Evolutionary conservation across 2,888 invertebrate genomes (phyloP).

Genomic region (Hemicrepidius hirtus): DNA sequence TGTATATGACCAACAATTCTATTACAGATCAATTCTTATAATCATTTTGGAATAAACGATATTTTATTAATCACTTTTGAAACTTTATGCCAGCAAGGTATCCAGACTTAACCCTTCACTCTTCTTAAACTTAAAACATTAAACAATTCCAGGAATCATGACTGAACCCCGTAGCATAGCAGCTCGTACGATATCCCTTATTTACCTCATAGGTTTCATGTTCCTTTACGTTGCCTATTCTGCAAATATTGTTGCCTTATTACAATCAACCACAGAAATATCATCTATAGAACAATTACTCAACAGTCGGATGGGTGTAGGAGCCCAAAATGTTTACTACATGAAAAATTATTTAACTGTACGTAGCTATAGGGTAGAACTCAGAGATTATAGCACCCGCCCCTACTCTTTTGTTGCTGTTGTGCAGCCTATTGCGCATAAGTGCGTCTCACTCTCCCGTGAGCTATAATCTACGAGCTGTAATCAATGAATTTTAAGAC

Average conservation of each 20-base stretch:
- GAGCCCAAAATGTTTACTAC: slow-evolving; percentile 76
- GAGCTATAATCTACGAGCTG: too few relatives aligned
- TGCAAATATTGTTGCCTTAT: slow-evolving; percentile 80
- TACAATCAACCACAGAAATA: slow-evolving; percentile 78
- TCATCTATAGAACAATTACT: slow-evolving; percentile 74
- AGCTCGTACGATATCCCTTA: slow-evolving; percentile 71
- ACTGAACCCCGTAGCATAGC: slow-evolving; percentile 70
- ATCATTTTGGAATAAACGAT: slow-evolving; percentile 55
- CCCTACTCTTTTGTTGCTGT: too few relatives aligned
- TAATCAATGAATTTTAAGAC: too few relatives aligned
- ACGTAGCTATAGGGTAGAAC: slow-evolving; percentile 34
- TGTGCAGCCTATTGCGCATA: too few relatives aligned
- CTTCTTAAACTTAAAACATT: not conserved
- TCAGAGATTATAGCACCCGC: not conserved
- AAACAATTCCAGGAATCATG: slow-evolving; percentile 60
- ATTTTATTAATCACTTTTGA: slow-evolving; percentile 71
- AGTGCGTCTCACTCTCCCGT: too few relatives aligned
- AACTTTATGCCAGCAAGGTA: slow-evolving; percentile 73
- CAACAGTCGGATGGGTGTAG: slow-evolving; percentile 76
- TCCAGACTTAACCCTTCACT: not conserved
- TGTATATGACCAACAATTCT: too few relatives aligned
- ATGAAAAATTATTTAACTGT: slow-evolving; percentile 77
- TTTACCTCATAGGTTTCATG: slow-evolving; percentile 70
- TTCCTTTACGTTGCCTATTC: slow-evolving; percentile 80
- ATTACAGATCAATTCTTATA: slow-evolving; percentile 24